Conservation (phyloP, 2,888 invertebrate genomes). For the Parnassius orleans region DNA sequence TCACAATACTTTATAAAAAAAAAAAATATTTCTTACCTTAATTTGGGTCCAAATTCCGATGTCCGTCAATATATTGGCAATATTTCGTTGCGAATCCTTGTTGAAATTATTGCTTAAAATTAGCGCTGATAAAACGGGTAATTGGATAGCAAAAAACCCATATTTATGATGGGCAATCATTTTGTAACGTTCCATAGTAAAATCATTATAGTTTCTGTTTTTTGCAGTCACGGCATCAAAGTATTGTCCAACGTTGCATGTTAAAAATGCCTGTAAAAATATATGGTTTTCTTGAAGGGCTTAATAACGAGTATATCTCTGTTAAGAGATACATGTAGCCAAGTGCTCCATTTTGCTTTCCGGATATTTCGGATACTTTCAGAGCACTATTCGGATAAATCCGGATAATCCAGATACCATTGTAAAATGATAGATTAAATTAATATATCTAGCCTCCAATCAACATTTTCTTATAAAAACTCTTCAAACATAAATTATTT, state of each 20-base stretch:
- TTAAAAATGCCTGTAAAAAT: constrained; percentile 10
- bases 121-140: constrained; percentile 9
- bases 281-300: no score
- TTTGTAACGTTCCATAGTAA: constrained; percentile 18
- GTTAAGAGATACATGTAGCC: no score
- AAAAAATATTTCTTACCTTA: constrained; percentile 6
- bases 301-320: no score
- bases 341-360: no score
- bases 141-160: constrained; percentile 1
- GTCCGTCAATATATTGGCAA: constrained; percentile 7
- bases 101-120: constrained; percentile 10
- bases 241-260: constrained; percentile 13
- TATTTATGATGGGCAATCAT: constrained; percentile 13
- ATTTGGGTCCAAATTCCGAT: constrained; percentile 20
- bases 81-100: constrained; percentile 4
- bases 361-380: no score
- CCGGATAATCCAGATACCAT: no score
- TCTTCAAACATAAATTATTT: no score
- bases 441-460: no score
- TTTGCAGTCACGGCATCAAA: constrained; percentile 7
- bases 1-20: no score
- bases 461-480: no score
- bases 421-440: no score
- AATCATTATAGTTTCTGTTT: constrained; percentile 8
- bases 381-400: no score